Evolutionary conservation across 2,113 vertebrate genomes (phyloP), one percentile per base, ranked within the genome.

Genomic region (Dascyllus trimaculatus): DNA sequence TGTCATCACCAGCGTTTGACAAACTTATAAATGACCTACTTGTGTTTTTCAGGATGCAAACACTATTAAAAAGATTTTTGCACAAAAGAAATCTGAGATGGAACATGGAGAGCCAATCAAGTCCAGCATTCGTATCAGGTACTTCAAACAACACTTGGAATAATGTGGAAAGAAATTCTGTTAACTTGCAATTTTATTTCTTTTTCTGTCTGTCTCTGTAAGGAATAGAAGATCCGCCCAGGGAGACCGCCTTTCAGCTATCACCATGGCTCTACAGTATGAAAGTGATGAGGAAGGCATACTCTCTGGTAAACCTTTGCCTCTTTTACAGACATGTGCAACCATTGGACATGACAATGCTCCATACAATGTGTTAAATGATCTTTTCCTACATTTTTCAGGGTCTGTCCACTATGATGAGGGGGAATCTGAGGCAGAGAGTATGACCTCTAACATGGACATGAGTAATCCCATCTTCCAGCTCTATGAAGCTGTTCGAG

Each of bases 11-110:
- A 48, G 13, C 26, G 7, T 52, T 66, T 62, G 5, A 43, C 8
- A 15, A 17, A 5, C 43, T 53, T 8, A 76, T 18, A 24, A 56
- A 1, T 64, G 14, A 67, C 4, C 24, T 43, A 2, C 57, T 56
- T 11, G 0, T 67, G 7, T 74, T 38, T 85, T 94, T 5, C 85
- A 99, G 98, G 98, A 99, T 93, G 97, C 98, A 89, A 99, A 98
- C 94, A 98, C 96, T 3, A 99, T 99, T 88, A 99, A 99, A 93
- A 99, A 98, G 94, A 93, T 99, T 78, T 99, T 99, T 95, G 94
- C 96, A 69, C 97, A 98, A 92, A 99, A 97, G 92, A 99, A 97
- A 87, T 95, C 96, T 77, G 98, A 99, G 92, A 95, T 99, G 86
- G 98, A 99, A 81, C 97, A 97, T 70, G 96, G 96, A 49, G 98